Conservation (phyloP, 2,113 vertebrate species). For the Cervus canadensis region DNA sequence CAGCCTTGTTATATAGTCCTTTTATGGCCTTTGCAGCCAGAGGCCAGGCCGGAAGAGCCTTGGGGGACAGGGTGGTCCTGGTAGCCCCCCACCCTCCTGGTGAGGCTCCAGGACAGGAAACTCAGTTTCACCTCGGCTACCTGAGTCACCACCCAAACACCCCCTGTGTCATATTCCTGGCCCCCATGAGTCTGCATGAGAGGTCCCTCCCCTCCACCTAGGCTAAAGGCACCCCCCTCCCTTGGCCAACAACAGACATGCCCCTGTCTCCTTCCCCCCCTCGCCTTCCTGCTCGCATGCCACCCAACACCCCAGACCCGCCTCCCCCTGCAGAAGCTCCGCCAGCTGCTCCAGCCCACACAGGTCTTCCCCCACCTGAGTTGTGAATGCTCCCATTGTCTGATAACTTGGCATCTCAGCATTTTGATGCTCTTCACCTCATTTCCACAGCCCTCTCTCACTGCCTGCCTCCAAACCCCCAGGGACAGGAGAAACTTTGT, state of each 20-base stretch:
- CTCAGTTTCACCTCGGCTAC: not conserved
- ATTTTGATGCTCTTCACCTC: not conserved
- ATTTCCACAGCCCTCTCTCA: not conserved
- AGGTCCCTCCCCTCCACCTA: not conserved
- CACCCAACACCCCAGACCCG: not conserved
- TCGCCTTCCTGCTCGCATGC: not conserved
- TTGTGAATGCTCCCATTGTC: constrained; percentile 64
- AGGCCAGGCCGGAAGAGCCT: not conserved
- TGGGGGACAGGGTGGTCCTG: not conserved
- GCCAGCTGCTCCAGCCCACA: constrained; percentile 41
- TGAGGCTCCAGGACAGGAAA: not conserved
- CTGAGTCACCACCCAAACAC: constrained; percentile 3
- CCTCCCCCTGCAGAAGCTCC: not conserved
- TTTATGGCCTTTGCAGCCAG: not conserved
- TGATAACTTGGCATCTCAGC: not conserved
- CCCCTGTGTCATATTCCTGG: not conserved
- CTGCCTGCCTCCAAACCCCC: not conserved
- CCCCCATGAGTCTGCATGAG: not conserved
- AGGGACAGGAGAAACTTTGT: not conserved
- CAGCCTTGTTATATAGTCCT: not conserved
- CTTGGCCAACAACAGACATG: not conserved
- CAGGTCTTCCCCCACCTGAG: constrained; percentile 54
- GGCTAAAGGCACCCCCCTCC: not conserved
- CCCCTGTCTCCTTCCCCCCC: no score
- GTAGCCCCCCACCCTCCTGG: not conserved